phyloP scores from a whole-genome alignment of 2,113 vertebrate genomes.

The Dunckerocampus dactyliophorus region DNA sequence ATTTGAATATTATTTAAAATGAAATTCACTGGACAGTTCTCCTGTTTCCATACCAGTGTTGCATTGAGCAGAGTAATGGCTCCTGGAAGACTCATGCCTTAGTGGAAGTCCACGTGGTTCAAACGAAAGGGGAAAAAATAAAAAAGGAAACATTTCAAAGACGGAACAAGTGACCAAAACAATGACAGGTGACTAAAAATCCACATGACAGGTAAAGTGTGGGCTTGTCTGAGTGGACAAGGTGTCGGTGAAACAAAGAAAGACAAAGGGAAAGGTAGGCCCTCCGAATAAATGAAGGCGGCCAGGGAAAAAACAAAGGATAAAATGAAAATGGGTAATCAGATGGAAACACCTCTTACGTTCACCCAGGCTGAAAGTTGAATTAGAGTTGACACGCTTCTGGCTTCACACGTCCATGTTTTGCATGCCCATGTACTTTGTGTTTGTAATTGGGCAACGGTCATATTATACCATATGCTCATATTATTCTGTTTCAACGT shows the following conservation, averaged over 20 bases:
- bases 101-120: slow-evolving; percentile 33
- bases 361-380: slow-evolving; percentile 58
- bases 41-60: too few relatives aligned
- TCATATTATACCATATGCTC: slow-evolving; percentile 26
- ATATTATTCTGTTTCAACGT: slow-evolving; percentile 7
- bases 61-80: too few relatives aligned
- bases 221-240: slow-evolving; percentile 26
- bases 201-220: slow-evolving; percentile 49
- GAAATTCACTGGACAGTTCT: too few relatives aligned
- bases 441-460: slow-evolving; percentile 39
- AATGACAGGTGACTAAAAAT: slow-evolving; percentile 56
- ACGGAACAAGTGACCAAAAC: slow-evolving; percentile 35
- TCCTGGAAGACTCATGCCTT: not conserved
- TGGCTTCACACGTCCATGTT: slow-evolving; percentile 31
- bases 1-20: too few relatives aligned
- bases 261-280: slow-evolving; percentile 36
- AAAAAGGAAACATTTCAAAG: slow-evolving; percentile 35
- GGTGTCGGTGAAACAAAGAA: slow-evolving; percentile 42
- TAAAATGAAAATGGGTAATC: slow-evolving; percentile 54
- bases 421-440: slow-evolving; percentile 3
- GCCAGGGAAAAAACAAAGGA: slow-evolving; percentile 19
- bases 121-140: slow-evolving; percentile 40
- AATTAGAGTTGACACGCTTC: slow-evolving; percentile 52
- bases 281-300: slow-evolving; percentile 51
- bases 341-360: slow-evolving; percentile 55